A percentile compares a stretch with the other conserved stretches of the same genome.
phyloP scores from a whole-genome alignment of 2,797 vertebrate genomes.

The Orientallactaga sibirica region DNA sequence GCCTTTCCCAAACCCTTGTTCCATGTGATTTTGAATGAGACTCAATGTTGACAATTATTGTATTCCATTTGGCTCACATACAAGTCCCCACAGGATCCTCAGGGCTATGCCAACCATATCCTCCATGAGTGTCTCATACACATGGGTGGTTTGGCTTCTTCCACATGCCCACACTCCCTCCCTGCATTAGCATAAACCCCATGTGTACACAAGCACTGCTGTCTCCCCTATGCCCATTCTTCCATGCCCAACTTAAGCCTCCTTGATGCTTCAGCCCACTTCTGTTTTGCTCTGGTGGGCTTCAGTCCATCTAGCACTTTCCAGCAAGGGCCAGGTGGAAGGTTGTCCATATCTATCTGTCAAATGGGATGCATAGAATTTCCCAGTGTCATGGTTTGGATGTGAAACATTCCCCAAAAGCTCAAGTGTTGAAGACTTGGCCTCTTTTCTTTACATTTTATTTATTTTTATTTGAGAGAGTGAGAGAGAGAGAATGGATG shows the following conservation, averaged over 20 bases:
- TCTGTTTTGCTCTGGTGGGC: background rate
- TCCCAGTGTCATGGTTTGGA: background rate
- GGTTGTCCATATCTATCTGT: background rate
- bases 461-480: too few species aligned
- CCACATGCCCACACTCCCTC: background rate
- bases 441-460: background rate
- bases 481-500: too few species aligned
- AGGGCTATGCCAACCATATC: background rate
- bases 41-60: constrained; percentile 35
- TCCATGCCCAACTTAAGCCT: background rate
- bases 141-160: background rate
- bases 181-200: background rate
- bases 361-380: background rate
- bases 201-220: fast-evolving
- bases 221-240: background rate
- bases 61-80: constrained; percentile 16
- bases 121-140: background rate
- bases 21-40: background rate
- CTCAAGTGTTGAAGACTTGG: background rate
- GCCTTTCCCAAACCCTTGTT: background rate
- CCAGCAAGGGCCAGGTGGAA: fast-evolving
- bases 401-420: background rate
- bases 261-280: background rate
- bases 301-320: background rate
- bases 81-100: background rate